These are phyloP conservation scores for Typhlichthys subterraneus DNA, from an alignment of 2,797 vertebrate species.

Conservation along the genomic window DNA sequence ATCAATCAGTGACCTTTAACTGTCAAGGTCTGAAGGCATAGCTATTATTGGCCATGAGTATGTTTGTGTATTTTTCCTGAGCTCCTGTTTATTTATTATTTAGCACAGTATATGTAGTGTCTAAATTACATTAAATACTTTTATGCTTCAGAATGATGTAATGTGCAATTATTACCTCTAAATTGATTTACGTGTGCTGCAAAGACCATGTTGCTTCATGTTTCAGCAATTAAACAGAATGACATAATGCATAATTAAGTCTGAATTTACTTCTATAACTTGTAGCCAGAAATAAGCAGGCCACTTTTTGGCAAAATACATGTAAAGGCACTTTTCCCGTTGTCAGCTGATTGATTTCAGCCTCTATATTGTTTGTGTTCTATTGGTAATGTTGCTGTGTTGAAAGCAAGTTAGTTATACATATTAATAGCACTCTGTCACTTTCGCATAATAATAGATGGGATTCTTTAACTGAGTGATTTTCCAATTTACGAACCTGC, in stretches of 20 bases:
- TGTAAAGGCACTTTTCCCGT: no score
- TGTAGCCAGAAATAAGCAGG: background rate
- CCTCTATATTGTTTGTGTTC: no score
- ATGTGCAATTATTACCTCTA: background rate
- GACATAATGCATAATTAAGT: no score
- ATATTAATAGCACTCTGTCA: conserved; percentile 3
- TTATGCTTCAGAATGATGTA: background rate
- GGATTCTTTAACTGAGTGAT: conserved; percentile 29
- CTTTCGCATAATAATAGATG: background rate
- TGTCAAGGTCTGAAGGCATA: conserved; percentile 10
- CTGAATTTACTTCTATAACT: background rate
- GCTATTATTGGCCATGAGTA: conserved; percentile 6
- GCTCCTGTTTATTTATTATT: background rate
- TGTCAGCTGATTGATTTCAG: no score
- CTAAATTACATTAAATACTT: background rate
- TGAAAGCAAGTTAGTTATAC: conserved; percentile 9
- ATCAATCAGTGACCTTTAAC: conserved; percentile 18
- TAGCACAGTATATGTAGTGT: background rate
- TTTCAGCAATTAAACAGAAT: no score
- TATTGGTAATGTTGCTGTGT: no score
- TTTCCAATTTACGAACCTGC: conserved; percentile 39
- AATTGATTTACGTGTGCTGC: no score
- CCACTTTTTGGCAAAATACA: no score
- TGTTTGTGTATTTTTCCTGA: conserved; percentile 4
- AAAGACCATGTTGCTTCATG: no score